Evolutionary conservation across 53 echinoderm and acorn worm species (phyloP).

Genomic region (Temnopleurus reevesii): DNA sequence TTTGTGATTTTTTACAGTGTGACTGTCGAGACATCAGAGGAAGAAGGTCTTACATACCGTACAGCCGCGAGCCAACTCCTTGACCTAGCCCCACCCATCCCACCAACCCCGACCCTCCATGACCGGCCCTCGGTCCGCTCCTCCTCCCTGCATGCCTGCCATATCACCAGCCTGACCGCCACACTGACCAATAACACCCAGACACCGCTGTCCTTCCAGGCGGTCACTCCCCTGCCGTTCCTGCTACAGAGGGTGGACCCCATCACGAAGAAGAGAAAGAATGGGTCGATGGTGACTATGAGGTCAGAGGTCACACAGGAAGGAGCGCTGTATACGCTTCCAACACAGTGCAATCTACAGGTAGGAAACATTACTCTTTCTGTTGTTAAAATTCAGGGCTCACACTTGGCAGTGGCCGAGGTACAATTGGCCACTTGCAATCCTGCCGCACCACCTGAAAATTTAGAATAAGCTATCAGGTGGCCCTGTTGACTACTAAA

Average conservation of each 20-base stretch:
- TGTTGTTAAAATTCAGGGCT: too few species aligned
- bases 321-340: conserved; percentile 59
- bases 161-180: conserved; percentile 69
- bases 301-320: conserved; percentile 30
- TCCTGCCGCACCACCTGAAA: too few species aligned
- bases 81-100: conserved; percentile 34
- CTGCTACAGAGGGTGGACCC: conserved; percentile 80
- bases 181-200: conserved; percentile 94
- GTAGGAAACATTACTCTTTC: too few species aligned
- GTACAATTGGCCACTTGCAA: too few species aligned
- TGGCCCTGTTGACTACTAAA: too few species aligned
- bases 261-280: conserved; percentile 33
- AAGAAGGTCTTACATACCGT: conserved; percentile 91
- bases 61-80: conserved; percentile 95
- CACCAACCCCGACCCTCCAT: conserved; percentile 57
- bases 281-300: conserved; percentile 25
- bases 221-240: conserved; percentile 83
- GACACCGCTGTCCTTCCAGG: conserved; percentile 90
- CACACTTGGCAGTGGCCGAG: too few species aligned
- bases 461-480: too few species aligned
- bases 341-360: conserved; percentile 88
- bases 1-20: conserved; percentile 66
- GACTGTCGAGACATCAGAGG: conserved; percentile 85
- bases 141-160: conserved; percentile 48
- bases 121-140: conserved; percentile 37